Evolutionary conservation across 2,888 invertebrate genomes (phyloP).

Genomic region (Hirtodrosophila confusa): DNA sequence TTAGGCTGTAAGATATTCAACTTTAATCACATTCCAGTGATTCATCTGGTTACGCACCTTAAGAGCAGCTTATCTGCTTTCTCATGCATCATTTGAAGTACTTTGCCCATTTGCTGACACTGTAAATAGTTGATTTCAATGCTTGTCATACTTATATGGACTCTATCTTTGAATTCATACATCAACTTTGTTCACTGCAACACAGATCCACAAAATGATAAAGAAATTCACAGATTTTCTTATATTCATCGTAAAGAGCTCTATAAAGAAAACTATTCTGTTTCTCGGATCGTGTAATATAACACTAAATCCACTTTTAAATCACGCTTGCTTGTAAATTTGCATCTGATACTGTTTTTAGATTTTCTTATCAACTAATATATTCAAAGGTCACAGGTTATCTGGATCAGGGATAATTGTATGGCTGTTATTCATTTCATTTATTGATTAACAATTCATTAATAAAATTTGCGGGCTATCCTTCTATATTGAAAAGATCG

Average conservation of each 20-base stretch:
- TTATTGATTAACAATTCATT: not conserved
- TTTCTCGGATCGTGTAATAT: not conserved
- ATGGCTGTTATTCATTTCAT: not conserved
- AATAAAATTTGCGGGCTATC: no score
- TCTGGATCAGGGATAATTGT: slow-evolving; percentile 4
- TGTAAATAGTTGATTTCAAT: not conserved
- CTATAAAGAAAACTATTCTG: not conserved
- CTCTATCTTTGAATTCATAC: slow-evolving; percentile 1
- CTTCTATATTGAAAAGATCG: no score
- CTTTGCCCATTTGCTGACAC: slow-evolving; percentile 7
- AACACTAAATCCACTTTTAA: slow-evolving; percentile 3
- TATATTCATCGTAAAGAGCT: slow-evolving; percentile 1
- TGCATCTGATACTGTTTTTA: slow-evolving; percentile 15
- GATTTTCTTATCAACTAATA: slow-evolving; percentile 22
- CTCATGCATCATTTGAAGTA: slow-evolving; percentile 18
- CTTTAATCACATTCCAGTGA: not conserved
- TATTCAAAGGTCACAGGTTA: not conserved
- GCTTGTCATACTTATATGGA: not conserved
- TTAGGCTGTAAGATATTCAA: slow-evolving; percentile 20
- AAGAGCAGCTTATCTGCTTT: slow-evolving; percentile 28
- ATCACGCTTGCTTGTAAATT: not conserved
- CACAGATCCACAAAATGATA: slow-evolving; percentile 1
- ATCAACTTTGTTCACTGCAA: slow-evolving; percentile 4
- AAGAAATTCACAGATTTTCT: not conserved
- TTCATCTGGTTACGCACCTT: slow-evolving; percentile 23